A percentile compares a stretch with the other conserved stretches of the same genome.
phyloP scores from a whole-genome alignment of 2,888 invertebrate species.

The Drosophila siamana region DNA sequence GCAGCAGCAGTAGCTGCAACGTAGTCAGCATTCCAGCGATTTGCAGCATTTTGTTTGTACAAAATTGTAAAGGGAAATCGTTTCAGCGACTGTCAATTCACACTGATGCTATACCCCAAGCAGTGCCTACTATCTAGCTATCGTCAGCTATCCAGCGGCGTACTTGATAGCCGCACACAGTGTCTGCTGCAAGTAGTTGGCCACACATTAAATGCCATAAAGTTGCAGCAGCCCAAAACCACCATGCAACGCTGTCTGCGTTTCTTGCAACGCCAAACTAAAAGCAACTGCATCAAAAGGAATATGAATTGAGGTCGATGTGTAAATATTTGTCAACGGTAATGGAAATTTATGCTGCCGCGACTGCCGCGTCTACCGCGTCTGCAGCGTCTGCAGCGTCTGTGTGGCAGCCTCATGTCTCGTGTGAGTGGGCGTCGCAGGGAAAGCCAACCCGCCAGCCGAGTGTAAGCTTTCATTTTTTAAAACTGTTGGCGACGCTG shows the following conservation, averaged over 20 bases:
- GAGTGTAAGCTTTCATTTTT: slow-evolving; percentile 43
- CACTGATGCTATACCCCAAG: neutral
- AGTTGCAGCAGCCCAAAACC: neutral
- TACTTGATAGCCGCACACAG: slow-evolving; percentile 46
- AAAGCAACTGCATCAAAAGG: slow-evolving; percentile 80
- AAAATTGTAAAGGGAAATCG: slow-evolving; percentile 18
- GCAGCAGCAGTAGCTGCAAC: neutral
- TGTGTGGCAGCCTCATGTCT: slow-evolving; percentile 30
- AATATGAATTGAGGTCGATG: slow-evolving; percentile 83
- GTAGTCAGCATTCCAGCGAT: slow-evolving; percentile 21
- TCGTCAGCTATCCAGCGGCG: slow-evolving; percentile 29
- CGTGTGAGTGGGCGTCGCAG: slow-evolving; percentile 32
- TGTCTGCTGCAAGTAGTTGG: slow-evolving; percentile 23
- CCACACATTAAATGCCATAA: slow-evolving; percentile 10
- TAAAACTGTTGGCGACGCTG: slow-evolving; percentile 53
- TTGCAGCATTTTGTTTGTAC: slow-evolving; percentile 52
- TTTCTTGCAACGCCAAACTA: slow-evolving; percentile 60
- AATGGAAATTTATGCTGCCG: slow-evolving; percentile 82
- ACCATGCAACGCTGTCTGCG: neutral
- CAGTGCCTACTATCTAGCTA: slow-evolving; percentile 34
- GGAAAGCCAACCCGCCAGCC: slow-evolving; percentile 1
- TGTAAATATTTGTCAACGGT: slow-evolving; percentile 83
- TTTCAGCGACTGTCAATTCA: slow-evolving; percentile 36
- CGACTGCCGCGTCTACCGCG: slow-evolving; percentile 20
- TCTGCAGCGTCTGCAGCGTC: slow-evolving; percentile 12